Percentiles rank a stretch among this genome's conserved stretches.
These are phyloP conservation scores for Synergus umbraculus DNA, from an alignment of 2,888 invertebrate species.

Conservation along the genomic window DNA sequence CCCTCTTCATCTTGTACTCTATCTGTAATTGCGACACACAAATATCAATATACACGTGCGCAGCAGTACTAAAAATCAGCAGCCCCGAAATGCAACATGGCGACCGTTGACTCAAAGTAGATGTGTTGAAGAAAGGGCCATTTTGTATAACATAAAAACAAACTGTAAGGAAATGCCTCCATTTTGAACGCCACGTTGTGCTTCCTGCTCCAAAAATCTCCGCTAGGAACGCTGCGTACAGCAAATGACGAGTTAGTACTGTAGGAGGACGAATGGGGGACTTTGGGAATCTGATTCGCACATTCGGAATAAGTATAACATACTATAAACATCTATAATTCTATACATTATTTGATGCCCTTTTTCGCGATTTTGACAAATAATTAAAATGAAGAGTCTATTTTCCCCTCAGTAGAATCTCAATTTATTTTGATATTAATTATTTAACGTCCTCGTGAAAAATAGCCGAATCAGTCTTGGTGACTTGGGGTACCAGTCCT, in stretches of 20 bases:
- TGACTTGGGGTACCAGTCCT: too few relatives aligned
- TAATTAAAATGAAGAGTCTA: background rate
- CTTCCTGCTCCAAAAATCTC: background rate
- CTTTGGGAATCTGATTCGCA: background rate
- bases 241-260: background rate
- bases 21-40: background rate
- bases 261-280: background rate
- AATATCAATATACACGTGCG: constrained; percentile 15
- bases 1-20: background rate
- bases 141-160: background rate
- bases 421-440: background rate
- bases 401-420: background rate
- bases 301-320: background rate
- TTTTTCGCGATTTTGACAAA: background rate
- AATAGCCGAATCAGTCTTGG: background rate
- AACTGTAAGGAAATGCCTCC: background rate
- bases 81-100: background rate
- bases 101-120: background rate
- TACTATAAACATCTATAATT: too few relatives aligned
- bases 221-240: background rate
- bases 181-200: constrained; percentile 14
- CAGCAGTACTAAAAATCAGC: background rate
- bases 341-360: background rate
- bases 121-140: background rate
- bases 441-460: background rate